These are phyloP conservation scores for Dolichoris vasculosae DNA, from an alignment of 1,140 invertebrate genomes.

Conservation along the genomic window DNA sequence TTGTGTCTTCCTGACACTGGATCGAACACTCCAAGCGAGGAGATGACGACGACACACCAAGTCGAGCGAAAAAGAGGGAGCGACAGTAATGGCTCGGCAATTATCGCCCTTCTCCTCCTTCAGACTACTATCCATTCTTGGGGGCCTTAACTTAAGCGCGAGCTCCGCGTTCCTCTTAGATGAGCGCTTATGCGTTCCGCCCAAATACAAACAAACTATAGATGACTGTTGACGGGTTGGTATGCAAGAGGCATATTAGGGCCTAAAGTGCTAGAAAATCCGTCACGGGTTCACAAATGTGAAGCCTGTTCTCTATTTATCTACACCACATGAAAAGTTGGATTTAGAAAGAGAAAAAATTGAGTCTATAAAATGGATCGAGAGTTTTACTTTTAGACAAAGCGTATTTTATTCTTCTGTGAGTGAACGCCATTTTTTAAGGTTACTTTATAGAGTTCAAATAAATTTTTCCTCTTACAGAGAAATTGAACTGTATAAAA, in stretches of 20 bases:
- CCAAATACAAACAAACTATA: neutral
- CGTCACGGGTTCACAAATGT: neutral
- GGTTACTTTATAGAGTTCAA: neutral
- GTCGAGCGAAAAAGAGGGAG: slow-evolving; percentile 59
- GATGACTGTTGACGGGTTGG: slow-evolving; percentile 22
- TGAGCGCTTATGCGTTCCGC: slow-evolving; percentile 21
- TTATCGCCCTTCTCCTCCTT: slow-evolving; percentile 62
- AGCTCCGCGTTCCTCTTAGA: neutral
- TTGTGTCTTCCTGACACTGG: slow-evolving; percentile 37
- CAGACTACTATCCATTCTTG: neutral
- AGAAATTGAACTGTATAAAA: too few relatives aligned
- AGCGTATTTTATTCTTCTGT: too few relatives aligned
- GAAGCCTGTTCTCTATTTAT: neutral
- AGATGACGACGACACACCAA: slow-evolving; percentile 67
- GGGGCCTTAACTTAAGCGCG: neutral
- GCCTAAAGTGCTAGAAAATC: neutral
- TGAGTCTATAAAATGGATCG: neutral
- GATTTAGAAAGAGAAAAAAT: neutral
- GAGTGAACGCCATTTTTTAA: neutral
- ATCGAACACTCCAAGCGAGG: slow-evolving; percentile 56
- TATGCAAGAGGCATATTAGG: neutral
- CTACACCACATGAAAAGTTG: neutral
- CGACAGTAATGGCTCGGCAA: slow-evolving; percentile 66
- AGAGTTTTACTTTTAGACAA: neutral
- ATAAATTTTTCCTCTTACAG: neutral